A percentile compares a stretch with the other conserved stretches of the same genome.
These are phyloP conservation scores for Amazona finschi DNA, from an alignment of 2,797 vertebrate genomes.

Conservation along the genomic window DNA sequence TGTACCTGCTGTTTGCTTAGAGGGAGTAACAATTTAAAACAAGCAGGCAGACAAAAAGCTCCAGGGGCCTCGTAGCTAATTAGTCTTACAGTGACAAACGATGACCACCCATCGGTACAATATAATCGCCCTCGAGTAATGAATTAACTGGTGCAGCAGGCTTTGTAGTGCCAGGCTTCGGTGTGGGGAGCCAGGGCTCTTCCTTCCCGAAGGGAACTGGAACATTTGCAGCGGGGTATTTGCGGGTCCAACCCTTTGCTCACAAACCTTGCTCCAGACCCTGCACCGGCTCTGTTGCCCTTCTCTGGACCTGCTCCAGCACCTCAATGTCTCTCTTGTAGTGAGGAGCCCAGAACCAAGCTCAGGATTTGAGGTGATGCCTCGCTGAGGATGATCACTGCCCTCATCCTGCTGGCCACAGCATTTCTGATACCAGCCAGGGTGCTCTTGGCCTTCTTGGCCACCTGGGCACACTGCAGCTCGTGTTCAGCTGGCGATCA, in stretches of 20 bases:
- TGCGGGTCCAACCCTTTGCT: neutral
- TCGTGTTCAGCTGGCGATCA: neutral
- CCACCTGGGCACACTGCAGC: neutral
- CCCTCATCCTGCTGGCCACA: neutral
- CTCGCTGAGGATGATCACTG: neutral
- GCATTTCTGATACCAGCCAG: neutral
- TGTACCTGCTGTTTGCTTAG: neutral
- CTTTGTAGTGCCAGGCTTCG: neutral
- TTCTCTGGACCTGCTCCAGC: neutral
- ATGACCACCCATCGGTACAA: neutral
- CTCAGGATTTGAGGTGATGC: neutral
- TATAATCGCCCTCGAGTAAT: neutral
- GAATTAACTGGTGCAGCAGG: neutral
- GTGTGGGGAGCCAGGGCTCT: neutral
- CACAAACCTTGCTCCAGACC: neutral
- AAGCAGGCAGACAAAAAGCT: neutral
- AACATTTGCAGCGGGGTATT: neutral
- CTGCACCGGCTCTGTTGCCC: neutral
- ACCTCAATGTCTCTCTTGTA: neutral
- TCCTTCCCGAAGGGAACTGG: neutral
- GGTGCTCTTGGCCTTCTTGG: neutral
- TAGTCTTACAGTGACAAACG: neutral
- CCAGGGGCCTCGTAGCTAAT: neutral
- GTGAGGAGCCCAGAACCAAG: neutral
- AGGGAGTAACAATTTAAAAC: neutral